Evolutionary conservation across 1,140 invertebrate species (phyloP), one percentile per base, ranked within the genome.

Genomic region (Drosophila micromelanica): DNA sequence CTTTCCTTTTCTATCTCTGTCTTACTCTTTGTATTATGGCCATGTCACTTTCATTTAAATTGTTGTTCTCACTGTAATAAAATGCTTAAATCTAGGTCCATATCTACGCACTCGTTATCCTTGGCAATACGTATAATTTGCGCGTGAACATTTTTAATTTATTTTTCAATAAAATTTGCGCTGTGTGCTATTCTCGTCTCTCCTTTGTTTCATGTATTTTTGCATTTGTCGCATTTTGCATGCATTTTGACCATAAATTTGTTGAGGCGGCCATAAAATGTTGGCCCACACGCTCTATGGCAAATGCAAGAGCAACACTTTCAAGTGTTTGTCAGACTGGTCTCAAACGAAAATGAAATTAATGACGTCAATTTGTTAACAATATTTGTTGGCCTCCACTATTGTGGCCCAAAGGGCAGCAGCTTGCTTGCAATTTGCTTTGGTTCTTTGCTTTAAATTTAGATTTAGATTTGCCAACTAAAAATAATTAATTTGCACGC

Each of bases 101-200:
- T 87, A 87, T 90, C 87, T 90, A 90, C 87, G 87, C 87, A 90
- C 75, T 90, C 67, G 70, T 78, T 86, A 86, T 90, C 87, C 87
- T 90, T 90, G 87, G 49, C 49, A 2, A 61, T 42, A 17, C 63
- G 63, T 72, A 59, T 59, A 79, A 73, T 55, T 69, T 72, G 68
- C 62, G 72, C 59, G 37, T 57, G 62, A 74, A 74, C 78, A 72
- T 72, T 61, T 54, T 62, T 62, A 72, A 77, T 87, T 84, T 69
- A 73, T 84, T 63, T 79, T 80, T 69, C 71, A 63, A 56, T 43
- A 56, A 56, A 32, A 60, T 60, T 32, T 52, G n/a, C 55, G 9
- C 46, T 30, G 49, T 13, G 45, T 48, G n/a, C 46, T 30, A 13
- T 13, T 42, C 30, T 59, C 13, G 20, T 17, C 32, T 13, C 23